These are phyloP conservation scores for Amniataba percoides DNA, from an alignment of 2,797 vertebrate genomes.

Conservation along the genomic window DNA sequence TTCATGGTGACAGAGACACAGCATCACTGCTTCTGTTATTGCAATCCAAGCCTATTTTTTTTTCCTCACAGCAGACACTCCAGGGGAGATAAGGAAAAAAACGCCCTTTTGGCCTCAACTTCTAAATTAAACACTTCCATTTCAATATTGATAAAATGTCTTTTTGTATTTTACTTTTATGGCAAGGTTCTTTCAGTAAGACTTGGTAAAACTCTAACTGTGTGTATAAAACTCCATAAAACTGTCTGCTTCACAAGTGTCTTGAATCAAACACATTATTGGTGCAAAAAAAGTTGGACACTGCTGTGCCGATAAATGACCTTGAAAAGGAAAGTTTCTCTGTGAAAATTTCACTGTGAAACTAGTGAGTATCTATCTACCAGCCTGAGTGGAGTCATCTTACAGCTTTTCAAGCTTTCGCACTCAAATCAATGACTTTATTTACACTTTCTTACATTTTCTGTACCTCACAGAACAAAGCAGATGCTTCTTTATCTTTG, in stretches of 20 bases:
- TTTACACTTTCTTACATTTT: constrained; percentile 26
- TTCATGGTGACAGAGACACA: constrained; percentile 53
- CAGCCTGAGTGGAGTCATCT: constrained; percentile 8
- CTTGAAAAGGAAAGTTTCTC: neutral
- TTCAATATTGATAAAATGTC: constrained; percentile 27
- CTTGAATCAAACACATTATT: neutral
- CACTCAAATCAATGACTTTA: constrained; percentile 16
- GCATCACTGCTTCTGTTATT: constrained; percentile 50
- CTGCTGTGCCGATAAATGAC: neutral
- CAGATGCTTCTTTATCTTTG: constrained; percentile 61
- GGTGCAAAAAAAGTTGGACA: neutral
- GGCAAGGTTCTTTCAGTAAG: neutral
- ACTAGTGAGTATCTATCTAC: neutral
- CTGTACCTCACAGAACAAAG: constrained; percentile 42
- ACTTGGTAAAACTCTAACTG: neutral
- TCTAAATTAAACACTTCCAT: constrained; percentile 51
- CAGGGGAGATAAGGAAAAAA: constrained; percentile 38
- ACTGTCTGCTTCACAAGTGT: neutral
- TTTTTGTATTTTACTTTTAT: constrained; percentile 16
- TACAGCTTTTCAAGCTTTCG: constrained; percentile 15
- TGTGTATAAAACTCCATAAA: constrained; percentile 1
- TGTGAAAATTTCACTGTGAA: neutral
- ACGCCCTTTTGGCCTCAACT: constrained; percentile 38
- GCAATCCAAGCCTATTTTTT: constrained; percentile 39
- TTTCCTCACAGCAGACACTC: constrained; percentile 31